These are phyloP conservation scores for Schizotus pectinicornis DNA, from an alignment of 2,888 invertebrate species.

Conservation along the genomic window DNA sequence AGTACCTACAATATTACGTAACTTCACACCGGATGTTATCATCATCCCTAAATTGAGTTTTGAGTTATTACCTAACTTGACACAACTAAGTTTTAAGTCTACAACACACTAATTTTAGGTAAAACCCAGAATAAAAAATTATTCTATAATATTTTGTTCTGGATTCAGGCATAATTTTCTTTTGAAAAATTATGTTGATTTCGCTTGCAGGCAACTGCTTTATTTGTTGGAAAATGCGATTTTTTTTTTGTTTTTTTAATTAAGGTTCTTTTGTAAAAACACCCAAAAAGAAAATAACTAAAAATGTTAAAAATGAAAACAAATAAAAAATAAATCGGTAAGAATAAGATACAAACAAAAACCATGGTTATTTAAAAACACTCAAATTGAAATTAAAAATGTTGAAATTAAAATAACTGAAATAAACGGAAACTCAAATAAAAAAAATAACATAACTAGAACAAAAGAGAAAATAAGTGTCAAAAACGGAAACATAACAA, in stretches of 20 bases:
- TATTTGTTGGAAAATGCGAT: neutral
- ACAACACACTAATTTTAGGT: constrained; percentile 9
- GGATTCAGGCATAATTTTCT: neutral
- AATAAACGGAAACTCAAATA: neutral
- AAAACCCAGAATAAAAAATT: neutral
- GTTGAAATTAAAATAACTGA: constrained; percentile 14
- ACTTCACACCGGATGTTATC: constrained; percentile 23
- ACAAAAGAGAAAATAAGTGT: constrained; percentile 1
- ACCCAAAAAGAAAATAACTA: constrained; percentile 15
- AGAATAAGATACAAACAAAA: constrained; percentile 16
- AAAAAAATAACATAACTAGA: neutral
- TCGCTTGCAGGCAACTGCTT: neutral
- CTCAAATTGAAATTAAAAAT: constrained; percentile 7
- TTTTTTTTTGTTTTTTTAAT: constrained; percentile 31
- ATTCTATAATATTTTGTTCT: too few relatives aligned
- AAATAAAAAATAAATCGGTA: constrained; percentile 17
- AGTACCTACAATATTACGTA: constrained; percentile 22
- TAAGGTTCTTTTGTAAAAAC: constrained; percentile 31
- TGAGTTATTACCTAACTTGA: neutral
- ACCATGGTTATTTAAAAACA: too few relatives aligned
- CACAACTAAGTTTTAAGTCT: constrained; percentile 10
- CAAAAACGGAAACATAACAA: constrained; percentile 5
- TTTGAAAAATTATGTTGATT: neutral
- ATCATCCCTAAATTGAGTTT: constrained; percentile 8
- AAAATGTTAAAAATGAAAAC: constrained; percentile 17